Percentiles rank a stretch among this genome's conserved stretches.
Conservation (phyloP, 2,888 invertebrate genomes). For the Idaea aversata region DNA sequence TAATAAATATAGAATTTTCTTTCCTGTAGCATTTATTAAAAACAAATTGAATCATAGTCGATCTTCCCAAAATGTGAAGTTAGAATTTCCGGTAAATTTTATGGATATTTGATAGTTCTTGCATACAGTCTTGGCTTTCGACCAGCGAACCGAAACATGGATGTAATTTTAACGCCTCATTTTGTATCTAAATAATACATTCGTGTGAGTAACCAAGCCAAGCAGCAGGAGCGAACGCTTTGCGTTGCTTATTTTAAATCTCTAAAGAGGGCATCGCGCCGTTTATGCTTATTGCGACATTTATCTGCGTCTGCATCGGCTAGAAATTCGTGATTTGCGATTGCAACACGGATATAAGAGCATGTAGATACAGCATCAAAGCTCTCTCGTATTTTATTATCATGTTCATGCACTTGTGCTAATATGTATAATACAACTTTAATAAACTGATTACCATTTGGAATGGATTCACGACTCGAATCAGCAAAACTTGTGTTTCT, state of each 20-base stretch:
- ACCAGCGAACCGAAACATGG: slow-evolving; percentile 34
- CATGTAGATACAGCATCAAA: slow-evolving; percentile 25
- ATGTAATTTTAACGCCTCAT: slow-evolving; percentile 53
- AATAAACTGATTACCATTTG: not conserved
- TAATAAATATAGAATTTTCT: not conserved
- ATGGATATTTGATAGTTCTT: slow-evolving; percentile 8
- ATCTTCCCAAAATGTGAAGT: too few relatives aligned
- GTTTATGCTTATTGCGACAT: slow-evolving; percentile 28
- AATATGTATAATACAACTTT: not conserved
- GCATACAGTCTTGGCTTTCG: slow-evolving; percentile 28
- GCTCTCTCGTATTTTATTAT: slow-evolving; percentile 9
- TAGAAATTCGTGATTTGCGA: not conserved
- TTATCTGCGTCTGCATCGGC: slow-evolving; percentile 12
- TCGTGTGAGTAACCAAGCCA: slow-evolving; percentile 52
- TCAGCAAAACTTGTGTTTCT: not conserved
- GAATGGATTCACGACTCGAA: not conserved
- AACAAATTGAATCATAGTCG: not conserved
- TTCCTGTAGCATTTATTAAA: not conserved
- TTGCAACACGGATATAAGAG: slow-evolving; percentile 9
- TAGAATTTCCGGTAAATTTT: not conserved
- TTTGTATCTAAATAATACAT: slow-evolving; percentile 43
- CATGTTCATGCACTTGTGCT: not conserved
- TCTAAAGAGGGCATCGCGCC: slow-evolving; percentile 41
- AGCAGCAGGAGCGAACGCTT: slow-evolving; percentile 37
- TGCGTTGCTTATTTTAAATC: slow-evolving; percentile 47